phyloP scores from a whole-genome alignment of 2,888 invertebrate genomes.

The Cremastobaeus sp. region DNA sequence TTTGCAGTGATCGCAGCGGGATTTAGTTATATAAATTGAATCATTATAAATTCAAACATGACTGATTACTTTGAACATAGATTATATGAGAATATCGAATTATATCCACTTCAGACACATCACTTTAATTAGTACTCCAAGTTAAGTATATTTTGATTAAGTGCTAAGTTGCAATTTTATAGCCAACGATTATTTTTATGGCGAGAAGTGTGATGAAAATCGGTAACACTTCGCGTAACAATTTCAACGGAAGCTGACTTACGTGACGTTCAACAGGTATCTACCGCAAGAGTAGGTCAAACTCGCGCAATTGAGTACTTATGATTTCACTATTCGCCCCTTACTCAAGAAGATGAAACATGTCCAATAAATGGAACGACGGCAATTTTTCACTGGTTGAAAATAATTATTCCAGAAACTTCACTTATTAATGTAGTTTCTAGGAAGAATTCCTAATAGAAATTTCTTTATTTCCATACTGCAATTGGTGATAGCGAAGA shows the following conservation, averaged over 20 bases:
- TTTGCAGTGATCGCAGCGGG: no score
- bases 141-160: no score
- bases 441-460: no score
- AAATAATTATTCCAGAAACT: not conserved
- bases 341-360: slow-evolving; percentile 44
- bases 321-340: slow-evolving; percentile 64
- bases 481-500: no score
- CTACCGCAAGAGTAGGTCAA: slow-evolving; percentile 64
- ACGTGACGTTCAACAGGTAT: slow-evolving; percentile 68
- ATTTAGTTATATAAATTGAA: no score
- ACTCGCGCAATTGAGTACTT: slow-evolving; percentile 65
- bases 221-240: slow-evolving; percentile 47
- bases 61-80: no score
- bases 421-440: no score
- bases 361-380: slow-evolving; percentile 32
- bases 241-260: slow-evolving; percentile 51
- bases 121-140: no score
- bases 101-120: no score
- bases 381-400: slow-evolving; percentile 1
- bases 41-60: no score
- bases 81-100: no score
- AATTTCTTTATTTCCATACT: no score
- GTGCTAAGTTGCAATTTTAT: slow-evolving; percentile 8
- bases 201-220: slow-evolving; percentile 38
- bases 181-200: slow-evolving; percentile 19